Evolutionary conservation across 2,797 vertebrate species (phyloP).

Genomic region (Poeciliopsis gracilis): DNA sequence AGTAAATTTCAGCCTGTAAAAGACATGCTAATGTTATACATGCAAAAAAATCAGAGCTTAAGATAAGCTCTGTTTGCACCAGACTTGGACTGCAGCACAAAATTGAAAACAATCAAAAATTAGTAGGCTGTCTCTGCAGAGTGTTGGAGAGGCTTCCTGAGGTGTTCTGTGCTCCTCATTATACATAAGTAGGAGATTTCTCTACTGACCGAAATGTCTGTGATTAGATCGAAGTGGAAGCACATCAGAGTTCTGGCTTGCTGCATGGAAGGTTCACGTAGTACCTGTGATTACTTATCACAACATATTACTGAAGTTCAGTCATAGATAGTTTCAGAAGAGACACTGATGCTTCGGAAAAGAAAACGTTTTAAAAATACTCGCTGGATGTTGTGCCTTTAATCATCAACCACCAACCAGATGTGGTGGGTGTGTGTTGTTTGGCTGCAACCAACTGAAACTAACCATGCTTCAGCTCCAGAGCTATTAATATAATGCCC

Average conservation of each 20-base stretch:
- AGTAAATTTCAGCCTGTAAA: neutral
- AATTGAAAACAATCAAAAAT: conserved; percentile 2
- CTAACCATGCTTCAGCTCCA: neutral
- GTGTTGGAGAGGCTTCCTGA: neutral
- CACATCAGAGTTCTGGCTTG: neutral
- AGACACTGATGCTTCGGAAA: neutral
- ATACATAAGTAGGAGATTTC: neutral
- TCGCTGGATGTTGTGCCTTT: neutral
- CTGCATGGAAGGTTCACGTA: neutral
- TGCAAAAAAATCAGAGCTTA: neutral
- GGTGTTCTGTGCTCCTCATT: neutral
- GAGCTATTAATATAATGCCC: neutral
- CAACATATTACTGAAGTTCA: neutral
- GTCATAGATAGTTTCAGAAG: neutral
- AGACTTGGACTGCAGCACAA: neutral
- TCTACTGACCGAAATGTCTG: neutral
- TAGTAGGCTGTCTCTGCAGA: neutral
- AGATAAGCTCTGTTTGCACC: neutral
- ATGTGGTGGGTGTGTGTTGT: neutral
- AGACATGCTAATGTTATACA: neutral
- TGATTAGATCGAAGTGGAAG: neutral
- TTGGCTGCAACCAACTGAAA: neutral
- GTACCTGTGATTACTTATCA: neutral
- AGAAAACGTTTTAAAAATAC: neutral
- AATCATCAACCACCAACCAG: neutral